These are phyloP conservation scores for Mesoclemmys tuberculata DNA, from an alignment of 2,113 vertebrate species.

Conservation along the genomic window DNA sequence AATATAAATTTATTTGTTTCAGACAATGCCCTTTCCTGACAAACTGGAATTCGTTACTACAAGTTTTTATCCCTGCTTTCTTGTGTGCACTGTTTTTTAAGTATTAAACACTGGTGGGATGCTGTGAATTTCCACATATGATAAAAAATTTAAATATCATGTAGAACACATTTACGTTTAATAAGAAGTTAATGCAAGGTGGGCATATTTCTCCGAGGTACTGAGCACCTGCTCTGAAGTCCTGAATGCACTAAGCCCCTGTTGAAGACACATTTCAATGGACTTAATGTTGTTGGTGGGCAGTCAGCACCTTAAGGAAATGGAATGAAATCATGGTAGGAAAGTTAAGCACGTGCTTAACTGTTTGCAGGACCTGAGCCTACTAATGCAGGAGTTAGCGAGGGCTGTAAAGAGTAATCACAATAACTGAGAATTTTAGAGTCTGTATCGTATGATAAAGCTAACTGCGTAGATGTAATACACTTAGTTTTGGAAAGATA, in stretches of 20 bases:
- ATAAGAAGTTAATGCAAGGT: neutral
- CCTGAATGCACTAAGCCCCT: neutral
- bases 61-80: neutral
- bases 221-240: neutral
- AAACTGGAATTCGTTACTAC: neutral
- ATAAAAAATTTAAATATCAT: neutral
- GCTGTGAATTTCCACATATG: neutral
- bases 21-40: neutral
- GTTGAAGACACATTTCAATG: neutral
- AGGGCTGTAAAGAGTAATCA: neutral
- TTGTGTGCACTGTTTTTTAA: slow-evolving; percentile 10
- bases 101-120: slow-evolving; percentile 1
- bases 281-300: neutral
- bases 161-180: neutral
- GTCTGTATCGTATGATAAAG: neutral
- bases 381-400: neutral
- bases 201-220: neutral
- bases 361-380: neutral
- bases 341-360: neutral
- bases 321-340: neutral
- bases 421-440: neutral
- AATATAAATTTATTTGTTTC: neutral
- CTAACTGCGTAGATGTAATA: neutral
- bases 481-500: neutral
- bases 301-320: neutral